Conservation (phyloP, 2,888 invertebrate genomes). For the Fragum fragum region DNA sequence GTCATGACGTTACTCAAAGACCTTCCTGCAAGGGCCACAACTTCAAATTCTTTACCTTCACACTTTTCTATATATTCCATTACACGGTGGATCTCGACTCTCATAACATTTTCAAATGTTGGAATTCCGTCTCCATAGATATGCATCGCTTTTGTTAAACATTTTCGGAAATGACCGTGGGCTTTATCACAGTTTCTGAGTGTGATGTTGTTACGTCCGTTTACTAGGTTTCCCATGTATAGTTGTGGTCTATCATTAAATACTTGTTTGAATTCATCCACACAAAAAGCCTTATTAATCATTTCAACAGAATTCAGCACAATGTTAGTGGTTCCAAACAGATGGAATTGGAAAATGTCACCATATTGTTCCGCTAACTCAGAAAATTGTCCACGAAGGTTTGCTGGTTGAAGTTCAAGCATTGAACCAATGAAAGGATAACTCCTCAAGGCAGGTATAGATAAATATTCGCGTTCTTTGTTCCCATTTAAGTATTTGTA, state of each 20-base stretch:
- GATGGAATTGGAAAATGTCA: not conserved
- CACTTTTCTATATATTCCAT: constrained; percentile 3
- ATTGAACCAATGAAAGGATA: constrained; percentile 15
- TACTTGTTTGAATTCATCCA: not conserved
- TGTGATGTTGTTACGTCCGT: not conserved
- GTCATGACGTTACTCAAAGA: constrained; percentile 15
- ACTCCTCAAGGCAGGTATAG: not conserved
- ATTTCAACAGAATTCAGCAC: constrained; percentile 23
- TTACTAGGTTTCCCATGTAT: constrained; percentile 3
- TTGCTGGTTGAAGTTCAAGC: not conserved
- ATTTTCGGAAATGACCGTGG: constrained; percentile 25
- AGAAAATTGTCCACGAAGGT: constrained; percentile 9
- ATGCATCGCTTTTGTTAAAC: constrained; percentile 22
- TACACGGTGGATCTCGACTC: constrained; percentile 1
- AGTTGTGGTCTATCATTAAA: constrained; percentile 20
- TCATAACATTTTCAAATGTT: constrained; percentile 18
- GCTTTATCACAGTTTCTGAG: not conserved
- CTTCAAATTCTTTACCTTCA: constrained; percentile 12
- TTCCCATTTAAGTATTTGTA: not conserved
- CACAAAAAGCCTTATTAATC: constrained; percentile 12
- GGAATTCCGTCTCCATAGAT: constrained; percentile 30
- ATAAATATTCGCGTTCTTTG: not conserved
- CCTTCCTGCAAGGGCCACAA: not conserved
- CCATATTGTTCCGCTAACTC: constrained; percentile 19
- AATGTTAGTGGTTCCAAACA: constrained; percentile 17